Conservation (phyloP, 2,888 invertebrate species). For the Agrotis puta region DNA sequence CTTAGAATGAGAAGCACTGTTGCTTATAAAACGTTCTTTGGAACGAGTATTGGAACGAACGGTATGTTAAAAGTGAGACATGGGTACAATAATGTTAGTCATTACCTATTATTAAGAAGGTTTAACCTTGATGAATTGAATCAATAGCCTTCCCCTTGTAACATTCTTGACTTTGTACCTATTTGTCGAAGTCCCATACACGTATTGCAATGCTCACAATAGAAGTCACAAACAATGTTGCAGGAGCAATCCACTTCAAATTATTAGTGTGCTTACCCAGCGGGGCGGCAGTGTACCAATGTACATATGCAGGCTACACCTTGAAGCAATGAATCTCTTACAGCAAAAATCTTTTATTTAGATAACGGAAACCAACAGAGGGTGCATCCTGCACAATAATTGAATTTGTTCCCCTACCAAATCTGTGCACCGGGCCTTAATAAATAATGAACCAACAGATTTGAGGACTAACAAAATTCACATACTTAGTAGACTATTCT, state of each 20-base stretch:
- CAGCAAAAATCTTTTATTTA: slow-evolving; percentile 64
- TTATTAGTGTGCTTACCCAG: slow-evolving; percentile 70
- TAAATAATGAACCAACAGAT: slow-evolving; percentile 49
- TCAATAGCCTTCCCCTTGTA: slow-evolving; percentile 52
- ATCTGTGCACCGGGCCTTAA: slow-evolving; percentile 55
- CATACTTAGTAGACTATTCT: slow-evolving; percentile 18
- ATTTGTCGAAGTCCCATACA: slow-evolving; percentile 57
- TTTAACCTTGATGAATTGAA: slow-evolving; percentile 53
- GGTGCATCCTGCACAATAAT: slow-evolving; percentile 60
- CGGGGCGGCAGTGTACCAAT: slow-evolving; percentile 58
- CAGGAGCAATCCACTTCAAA: slow-evolving; percentile 73
- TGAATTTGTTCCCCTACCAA: slow-evolving; percentile 59
- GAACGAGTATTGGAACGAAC: too few relatives aligned
- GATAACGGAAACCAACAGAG: slow-evolving; percentile 41
- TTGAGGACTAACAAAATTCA: slow-evolving; percentile 35
- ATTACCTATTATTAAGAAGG: not conserved
- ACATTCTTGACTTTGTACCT: slow-evolving; percentile 55
- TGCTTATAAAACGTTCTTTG: too few relatives aligned
- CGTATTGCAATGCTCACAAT: slow-evolving; percentile 56
- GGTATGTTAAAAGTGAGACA: too few relatives aligned
- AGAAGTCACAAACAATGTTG: slow-evolving; percentile 70
- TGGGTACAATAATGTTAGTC: too few relatives aligned
- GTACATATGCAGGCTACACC: slow-evolving; percentile 62
- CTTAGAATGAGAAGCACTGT: too few relatives aligned
- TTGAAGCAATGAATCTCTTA: slow-evolving; percentile 64